Percentiles rank a stretch among this genome's conserved stretches.
phyloP scores from a whole-genome alignment of 2,797 vertebrate species.

The Mus spretus region DNA sequence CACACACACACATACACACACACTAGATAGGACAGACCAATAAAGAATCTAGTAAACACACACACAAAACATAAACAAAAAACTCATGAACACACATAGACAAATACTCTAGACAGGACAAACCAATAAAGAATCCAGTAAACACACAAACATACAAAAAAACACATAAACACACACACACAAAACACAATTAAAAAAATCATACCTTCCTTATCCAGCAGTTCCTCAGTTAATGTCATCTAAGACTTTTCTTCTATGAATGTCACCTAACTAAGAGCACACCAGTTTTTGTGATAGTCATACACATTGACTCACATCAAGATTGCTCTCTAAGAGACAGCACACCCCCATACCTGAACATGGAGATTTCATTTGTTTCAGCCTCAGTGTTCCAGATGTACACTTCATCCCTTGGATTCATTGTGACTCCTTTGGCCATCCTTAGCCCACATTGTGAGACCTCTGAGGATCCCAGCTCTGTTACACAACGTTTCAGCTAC shows the following conservation, averaged over 20 bases:
- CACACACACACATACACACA: not conserved
- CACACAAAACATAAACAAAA: not conserved
- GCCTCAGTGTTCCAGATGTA: not conserved
- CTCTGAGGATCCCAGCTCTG: not conserved
- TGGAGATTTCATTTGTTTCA: not conserved
- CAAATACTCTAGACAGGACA: not conserved
- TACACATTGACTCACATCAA: not conserved
- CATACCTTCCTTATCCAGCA: not conserved
- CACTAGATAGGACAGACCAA: not conserved
- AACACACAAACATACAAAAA: not conserved
- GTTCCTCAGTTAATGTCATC: not conserved
- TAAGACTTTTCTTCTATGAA: not conserved
- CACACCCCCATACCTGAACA: not conserved
- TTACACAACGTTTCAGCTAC: not conserved
- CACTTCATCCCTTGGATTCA: not conserved
- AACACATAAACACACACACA: not conserved
- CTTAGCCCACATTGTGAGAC: not conserved
- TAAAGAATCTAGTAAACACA: not conserved
- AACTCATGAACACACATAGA: not conserved
- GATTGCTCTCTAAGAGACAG: not conserved
- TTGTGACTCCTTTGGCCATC: not conserved
- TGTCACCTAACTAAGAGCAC: slow-evolving; percentile 19
- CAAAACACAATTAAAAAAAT: not conserved
- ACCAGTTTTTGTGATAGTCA: not conserved
- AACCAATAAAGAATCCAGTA: not conserved